Base-by-base conservation (phyloP, 2,888 invertebrate species). In the Epinotia demarniana region DNA sequence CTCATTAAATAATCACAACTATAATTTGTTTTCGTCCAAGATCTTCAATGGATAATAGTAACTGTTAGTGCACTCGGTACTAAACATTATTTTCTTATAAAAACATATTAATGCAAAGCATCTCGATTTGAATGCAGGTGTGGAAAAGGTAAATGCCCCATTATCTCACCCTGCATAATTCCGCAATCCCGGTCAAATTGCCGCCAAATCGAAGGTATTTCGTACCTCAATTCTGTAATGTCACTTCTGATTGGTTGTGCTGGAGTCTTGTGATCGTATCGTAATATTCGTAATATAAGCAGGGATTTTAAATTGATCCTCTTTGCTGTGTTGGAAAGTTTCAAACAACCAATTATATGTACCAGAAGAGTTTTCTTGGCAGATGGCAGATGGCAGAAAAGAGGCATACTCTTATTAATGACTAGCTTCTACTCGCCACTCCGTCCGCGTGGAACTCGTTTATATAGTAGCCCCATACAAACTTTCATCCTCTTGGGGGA, bases 111-210 rank as follows among this genome's bases (percentile, higher is more conserved):
- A 9, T 39, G 39, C 39, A 0, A 39, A 39, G 11, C 9, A 49
- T 66, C 12, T 53, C 27, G 49, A n/a, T 66, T 49, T 27, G 27
- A 53, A 53, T 53, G 53, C 49, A 49, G 66, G 66, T 66, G 53
- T 23, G n/a, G 27, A 66, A 53, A 66, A 53, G 66, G 66, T 46
- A 55, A 72, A 72, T 23, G 53, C 53, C 18, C 16, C 66, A 46
- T 66, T 39, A 66, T 66, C 46, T 18, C 18, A 62, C 66, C 75
- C 70, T 72, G 75, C 61, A 75, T 75, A 75, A 75, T 75, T 57
- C 33, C 55, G 16, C 71, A 43, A 61, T 75, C 55, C 57, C 75
- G 16, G 58, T 62, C 67, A 33, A 75, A 72, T 62, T 75, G 75
- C 66, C 18, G 71, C 61, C 55, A 75, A 72, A 75, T 67, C 66